A percentile compares a stretch with the other conserved stretches of the same genome.
These are phyloP conservation scores for Oxyruncus cristatus DNA, from an alignment of 2,113 vertebrate genomes.

Conservation along the genomic window DNA sequence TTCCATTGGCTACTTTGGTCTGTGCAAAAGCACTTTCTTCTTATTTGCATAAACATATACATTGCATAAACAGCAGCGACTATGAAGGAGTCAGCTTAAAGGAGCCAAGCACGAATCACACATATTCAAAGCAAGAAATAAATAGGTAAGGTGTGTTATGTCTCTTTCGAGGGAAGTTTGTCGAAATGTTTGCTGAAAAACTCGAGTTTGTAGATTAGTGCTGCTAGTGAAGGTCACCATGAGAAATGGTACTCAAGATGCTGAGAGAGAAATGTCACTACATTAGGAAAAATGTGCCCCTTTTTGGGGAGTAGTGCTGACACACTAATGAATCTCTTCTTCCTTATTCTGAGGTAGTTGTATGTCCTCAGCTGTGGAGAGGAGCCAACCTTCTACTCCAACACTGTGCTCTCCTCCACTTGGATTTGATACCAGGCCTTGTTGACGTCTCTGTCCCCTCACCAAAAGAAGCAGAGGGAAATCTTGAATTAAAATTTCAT, in stretches of 20 bases:
- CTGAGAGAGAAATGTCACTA: background rate
- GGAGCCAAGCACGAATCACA: background rate
- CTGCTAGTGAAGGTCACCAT: accelerated
- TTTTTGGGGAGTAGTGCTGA: background rate
- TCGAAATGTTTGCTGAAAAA: background rate
- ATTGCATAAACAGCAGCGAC: background rate
- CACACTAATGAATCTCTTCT: background rate
- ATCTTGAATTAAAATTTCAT: background rate
- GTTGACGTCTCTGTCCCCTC: background rate
- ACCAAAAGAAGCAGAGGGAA: accelerated
- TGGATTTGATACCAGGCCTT: accelerated
- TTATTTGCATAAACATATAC: background rate
- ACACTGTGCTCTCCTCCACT: accelerated
- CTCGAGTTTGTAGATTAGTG: background rate
- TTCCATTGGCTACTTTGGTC: background rate
- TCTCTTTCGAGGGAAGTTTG: background rate
- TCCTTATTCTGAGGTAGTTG: background rate
- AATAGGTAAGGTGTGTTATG: background rate
- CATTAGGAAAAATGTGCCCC: background rate
- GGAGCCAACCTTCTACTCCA: background rate
- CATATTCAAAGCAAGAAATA: background rate
- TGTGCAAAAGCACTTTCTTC: background rate
- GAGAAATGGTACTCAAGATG: background rate
- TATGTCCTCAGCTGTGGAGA: background rate
- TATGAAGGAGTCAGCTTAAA: background rate